Conservation (phyloP, 2,113 vertebrate species). For the Chaenogobius annularis region DNA sequence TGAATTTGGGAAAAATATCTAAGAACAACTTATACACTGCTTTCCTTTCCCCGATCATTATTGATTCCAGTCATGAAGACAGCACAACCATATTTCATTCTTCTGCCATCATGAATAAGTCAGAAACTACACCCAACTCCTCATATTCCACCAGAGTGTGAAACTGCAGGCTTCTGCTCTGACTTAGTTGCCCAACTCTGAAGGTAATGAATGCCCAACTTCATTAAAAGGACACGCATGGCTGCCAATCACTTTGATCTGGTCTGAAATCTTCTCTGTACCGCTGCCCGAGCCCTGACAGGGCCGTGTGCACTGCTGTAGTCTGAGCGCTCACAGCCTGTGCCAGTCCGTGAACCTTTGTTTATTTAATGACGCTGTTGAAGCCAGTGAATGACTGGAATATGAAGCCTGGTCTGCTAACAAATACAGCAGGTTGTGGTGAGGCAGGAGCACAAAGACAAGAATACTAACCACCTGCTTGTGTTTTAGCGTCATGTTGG, state of each 20-base stretch:
- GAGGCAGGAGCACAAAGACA: constrained; percentile 15
- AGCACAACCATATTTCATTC: constrained; percentile 17
- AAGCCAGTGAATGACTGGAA: constrained; percentile 55
- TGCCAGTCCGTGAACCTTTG: constrained; percentile 48
- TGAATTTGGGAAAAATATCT: no score
- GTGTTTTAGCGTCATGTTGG: not conserved
- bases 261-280: constrained; percentile 47
- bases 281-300: constrained; percentile 35
- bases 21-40: not conserved
- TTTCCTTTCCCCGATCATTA: not conserved
- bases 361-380: constrained; percentile 60
- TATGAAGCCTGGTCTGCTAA: constrained; percentile 38
- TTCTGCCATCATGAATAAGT: constrained; percentile 20
- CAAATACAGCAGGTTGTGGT: constrained; percentile 28
- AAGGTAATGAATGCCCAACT: constrained; percentile 70
- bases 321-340: constrained; percentile 39
- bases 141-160: constrained; percentile 20
- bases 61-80: constrained; percentile 19
- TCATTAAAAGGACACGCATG: constrained; percentile 80
- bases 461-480: constrained; percentile 1
- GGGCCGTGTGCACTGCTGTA: constrained; percentile 45
- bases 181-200: constrained; percentile 26
- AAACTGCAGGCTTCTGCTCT: constrained; percentile 25
- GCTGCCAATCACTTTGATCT: constrained; percentile 73
- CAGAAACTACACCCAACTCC: constrained; percentile 11